phyloP scores from a whole-genome alignment of 2,113 vertebrate genomes.

The Grammomys surdaster region DNA sequence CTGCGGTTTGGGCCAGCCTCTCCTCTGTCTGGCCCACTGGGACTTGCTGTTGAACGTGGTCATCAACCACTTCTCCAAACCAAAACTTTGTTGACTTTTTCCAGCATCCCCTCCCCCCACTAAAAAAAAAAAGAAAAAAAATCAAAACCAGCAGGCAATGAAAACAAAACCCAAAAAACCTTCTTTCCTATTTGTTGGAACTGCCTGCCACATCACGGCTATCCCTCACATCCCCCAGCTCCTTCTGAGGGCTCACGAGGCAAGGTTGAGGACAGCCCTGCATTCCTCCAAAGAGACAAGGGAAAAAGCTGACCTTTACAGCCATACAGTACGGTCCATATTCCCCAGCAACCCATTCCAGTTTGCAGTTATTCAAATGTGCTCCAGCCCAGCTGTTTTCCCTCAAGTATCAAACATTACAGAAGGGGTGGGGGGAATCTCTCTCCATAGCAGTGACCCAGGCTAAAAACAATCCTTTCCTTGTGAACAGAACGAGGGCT shows the following conservation, averaged over 20 bases:
- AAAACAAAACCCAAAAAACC: constrained; percentile 62
- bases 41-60: constrained; percentile 82
- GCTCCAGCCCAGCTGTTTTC: constrained; percentile 91
- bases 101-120: constrained; percentile 76
- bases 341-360: constrained; percentile 88
- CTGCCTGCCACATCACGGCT: constrained; percentile 74
- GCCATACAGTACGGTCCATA: constrained; percentile 87
- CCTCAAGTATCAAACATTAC: constrained; percentile 91
- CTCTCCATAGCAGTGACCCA: constrained; percentile 87
- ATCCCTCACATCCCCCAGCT: constrained; percentile 73
- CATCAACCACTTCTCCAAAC: constrained; percentile 86
- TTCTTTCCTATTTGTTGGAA: constrained; percentile 60
- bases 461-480: constrained; percentile 90
- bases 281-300: constrained; percentile 87
- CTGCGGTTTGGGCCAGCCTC: constrained; percentile 85
- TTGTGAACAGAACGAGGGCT: constrained; percentile 88
- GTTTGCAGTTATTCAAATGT: constrained; percentile 86
- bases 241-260: constrained; percentile 78
- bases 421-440: constrained; percentile 83
- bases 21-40: constrained; percentile 86
- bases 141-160: constrained; percentile 86
- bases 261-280: constrained; percentile 78
- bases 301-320: constrained; percentile 90
- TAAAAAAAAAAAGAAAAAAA: constrained; percentile 68
- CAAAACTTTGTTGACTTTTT: constrained; percentile 84